Evolutionary conservation across 2,113 vertebrate species (phyloP), one percentile per base, ranked within the genome.

Genomic region (Caloenas nicobarica): DNA sequence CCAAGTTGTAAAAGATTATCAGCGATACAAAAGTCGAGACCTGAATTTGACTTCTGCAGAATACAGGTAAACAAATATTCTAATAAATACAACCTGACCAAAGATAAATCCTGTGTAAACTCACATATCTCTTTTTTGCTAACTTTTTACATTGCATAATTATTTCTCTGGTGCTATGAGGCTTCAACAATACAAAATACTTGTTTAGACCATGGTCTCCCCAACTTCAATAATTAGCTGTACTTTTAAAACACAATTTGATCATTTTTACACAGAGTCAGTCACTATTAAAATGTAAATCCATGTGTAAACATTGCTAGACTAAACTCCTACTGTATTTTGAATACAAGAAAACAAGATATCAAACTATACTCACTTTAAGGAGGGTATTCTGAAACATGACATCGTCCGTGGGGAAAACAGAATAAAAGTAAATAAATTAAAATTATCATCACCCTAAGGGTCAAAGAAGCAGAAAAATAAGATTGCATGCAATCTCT

Each of bases 361-460:
- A 7, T 82, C 40, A 65, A 42, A 73, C 9, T 34, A 7, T 7
- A 42, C 38, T 69, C 19, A 31, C 19, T 83, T 89, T 54, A 36
- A 44, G 25, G 66, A 84, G 13, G 12, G 25, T 24, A 38, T 80
- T 33, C 48, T 86, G 26, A 90, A 85, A 68, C 12, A 87, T 1
- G 3, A 19, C 28, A 65, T n/a, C 38, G 36, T 4, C 23, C 18
- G 3, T 17, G 11, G 3, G 6, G 4, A 1, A 7, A 24, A 44
- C 46, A 48, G 3, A 36, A 62, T 40, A 56, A 23, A 66, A 80
- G 38, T 26, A 77, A 60, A 28, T 50, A 36, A 38, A 10, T 71
- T 44, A 50, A 79, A 88, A 29, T 10, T 40, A 25, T 23, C 36
- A 38, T 38, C 81, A 22, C 8, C 21, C 6, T 5, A 53, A 69